A percentile compares a stretch with the other conserved stretches of the same genome.
Evolutionary conservation across 2,113 vertebrate genomes (phyloP).

Genomic region (Neolamprologus variostigma): DNA sequence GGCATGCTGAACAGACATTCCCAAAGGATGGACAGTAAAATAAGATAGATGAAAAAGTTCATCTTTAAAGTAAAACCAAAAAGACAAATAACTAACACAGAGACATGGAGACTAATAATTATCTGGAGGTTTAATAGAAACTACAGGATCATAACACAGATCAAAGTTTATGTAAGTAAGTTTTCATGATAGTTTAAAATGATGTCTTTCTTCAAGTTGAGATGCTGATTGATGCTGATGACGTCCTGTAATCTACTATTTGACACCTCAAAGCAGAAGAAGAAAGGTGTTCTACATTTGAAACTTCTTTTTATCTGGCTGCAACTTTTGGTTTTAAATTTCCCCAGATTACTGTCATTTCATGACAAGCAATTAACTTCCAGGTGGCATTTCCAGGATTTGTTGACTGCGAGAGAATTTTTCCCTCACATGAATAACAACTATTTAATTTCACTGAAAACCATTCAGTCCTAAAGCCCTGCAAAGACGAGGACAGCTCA

Average conservation of each 20-base stretch:
- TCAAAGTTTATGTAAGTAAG: background rate
- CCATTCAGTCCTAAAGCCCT: background rate
- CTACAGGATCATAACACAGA: background rate
- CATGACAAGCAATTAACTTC: background rate
- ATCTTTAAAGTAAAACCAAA: background rate
- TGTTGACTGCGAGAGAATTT: background rate
- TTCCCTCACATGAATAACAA: background rate
- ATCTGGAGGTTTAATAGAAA: background rate
- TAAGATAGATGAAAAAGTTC: background rate
- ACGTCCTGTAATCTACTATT: background rate
- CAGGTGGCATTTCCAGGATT: background rate
- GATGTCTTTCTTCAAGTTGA: background rate
- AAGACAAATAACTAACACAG: background rate
- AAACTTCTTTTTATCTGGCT: background rate
- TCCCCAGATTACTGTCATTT: background rate
- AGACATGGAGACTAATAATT: background rate
- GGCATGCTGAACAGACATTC: background rate
- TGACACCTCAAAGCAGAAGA: background rate
- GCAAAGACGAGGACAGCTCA: background rate
- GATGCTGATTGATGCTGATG: background rate
- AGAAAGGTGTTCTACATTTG: background rate
- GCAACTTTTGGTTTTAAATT: background rate
- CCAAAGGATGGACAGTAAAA: background rate
- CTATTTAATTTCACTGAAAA: background rate
- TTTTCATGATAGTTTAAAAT: background rate